Evolutionary conservation across 2,888 invertebrate species (phyloP).

Genomic region (Rhagonycha fulva): DNA sequence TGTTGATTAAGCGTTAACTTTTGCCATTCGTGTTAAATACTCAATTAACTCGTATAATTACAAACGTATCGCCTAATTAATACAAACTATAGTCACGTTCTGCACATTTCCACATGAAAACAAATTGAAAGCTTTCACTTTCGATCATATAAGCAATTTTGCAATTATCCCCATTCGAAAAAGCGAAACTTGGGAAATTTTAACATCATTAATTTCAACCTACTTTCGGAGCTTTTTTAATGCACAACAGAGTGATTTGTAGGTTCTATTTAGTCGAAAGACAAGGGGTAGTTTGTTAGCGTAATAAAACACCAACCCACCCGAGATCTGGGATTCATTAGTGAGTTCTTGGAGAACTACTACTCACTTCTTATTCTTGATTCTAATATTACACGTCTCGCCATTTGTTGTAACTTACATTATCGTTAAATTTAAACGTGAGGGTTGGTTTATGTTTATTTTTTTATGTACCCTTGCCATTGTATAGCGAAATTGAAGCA

Average conservation of each 20-base stretch:
- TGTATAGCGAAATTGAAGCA: background rate
- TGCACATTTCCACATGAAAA: background rate
- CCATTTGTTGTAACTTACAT: background rate
- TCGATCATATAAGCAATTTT: background rate
- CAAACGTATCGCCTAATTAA: background rate
- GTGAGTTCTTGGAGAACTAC: background rate
- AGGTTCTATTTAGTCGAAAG: constrained; percentile 13
- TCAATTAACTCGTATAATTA: background rate
- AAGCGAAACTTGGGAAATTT: constrained; percentile 2
- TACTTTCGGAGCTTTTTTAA: constrained; percentile 17
- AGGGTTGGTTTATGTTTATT: background rate
- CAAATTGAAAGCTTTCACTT: background rate
- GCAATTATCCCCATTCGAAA: background rate
- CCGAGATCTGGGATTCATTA: constrained; percentile 12
- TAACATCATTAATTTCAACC: constrained; percentile 19
- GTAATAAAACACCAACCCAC: constrained; percentile 13
- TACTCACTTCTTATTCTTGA: background rate
- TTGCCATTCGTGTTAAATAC: background rate
- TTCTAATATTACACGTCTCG: background rate
- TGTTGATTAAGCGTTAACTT: background rate
- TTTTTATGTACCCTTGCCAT: background rate
- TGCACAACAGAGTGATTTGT: constrained; percentile 14
- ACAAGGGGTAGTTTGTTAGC: constrained; percentile 11
- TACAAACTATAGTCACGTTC: constrained; percentile 2
- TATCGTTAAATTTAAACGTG: background rate